phyloP scores from a whole-genome alignment of 2,797 vertebrate genomes.

The Malurus splendens region DNA sequence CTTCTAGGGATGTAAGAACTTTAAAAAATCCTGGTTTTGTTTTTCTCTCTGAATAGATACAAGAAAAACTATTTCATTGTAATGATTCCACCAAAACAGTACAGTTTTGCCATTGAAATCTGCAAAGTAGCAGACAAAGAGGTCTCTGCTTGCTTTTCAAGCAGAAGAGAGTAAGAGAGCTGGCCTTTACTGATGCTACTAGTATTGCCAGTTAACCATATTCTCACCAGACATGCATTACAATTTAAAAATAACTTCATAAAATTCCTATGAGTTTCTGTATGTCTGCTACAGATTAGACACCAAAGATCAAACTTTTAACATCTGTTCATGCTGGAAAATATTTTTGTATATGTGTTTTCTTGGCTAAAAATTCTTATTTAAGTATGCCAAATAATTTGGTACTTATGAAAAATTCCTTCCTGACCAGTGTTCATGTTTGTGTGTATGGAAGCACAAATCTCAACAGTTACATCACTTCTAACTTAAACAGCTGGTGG shows the following conservation, averaged over 20 bases:
- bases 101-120: background rate
- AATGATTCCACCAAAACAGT: background rate
- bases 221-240: background rate
- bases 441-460: background rate
- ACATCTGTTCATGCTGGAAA: background rate
- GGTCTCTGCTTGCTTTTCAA: background rate
- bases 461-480: conserved; percentile 10
- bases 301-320: background rate
- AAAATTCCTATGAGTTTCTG: background rate
- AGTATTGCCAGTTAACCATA: background rate
- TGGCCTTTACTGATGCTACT: background rate
- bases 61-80: background rate
- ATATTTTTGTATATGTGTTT: background rate
- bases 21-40: background rate
- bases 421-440: background rate
- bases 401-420: background rate
- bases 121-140: background rate
- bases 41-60: background rate
- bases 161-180: background rate
- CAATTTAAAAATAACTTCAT: background rate
- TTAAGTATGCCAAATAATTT: background rate
- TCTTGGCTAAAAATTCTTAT: background rate
- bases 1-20: background rate
- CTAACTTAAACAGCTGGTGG: conserved; percentile 1
- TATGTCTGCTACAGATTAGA: background rate